Percentiles rank a stretch among this genome's conserved stretches.
Conservation (phyloP, 2,797 vertebrate genomes). For the Meriones psammophilus region DNA sequence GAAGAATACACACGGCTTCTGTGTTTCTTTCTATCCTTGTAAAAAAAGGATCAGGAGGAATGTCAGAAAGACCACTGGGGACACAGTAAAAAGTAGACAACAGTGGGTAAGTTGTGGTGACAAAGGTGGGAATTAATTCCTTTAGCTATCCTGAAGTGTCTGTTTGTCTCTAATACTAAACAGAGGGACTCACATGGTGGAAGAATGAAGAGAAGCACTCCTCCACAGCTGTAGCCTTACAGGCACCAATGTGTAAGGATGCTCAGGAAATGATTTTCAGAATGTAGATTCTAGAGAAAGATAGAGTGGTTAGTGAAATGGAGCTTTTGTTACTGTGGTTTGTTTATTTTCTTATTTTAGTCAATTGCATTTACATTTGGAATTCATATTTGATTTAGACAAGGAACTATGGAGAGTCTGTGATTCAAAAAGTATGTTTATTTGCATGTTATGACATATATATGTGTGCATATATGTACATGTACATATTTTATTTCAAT, state of each 20-base stretch:
- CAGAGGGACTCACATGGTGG: not conserved
- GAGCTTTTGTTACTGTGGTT: not conserved
- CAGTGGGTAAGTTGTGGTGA: not conserved
- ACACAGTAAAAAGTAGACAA: not conserved
- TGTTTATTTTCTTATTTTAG: conserved; percentile 55
- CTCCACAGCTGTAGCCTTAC: not conserved
- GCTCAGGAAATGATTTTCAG: not conserved
- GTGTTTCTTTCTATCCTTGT: not conserved
- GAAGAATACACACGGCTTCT: not conserved
- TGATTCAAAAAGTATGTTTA: not conserved
- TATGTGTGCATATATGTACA: not conserved
- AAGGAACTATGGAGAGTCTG: too few species aligned
- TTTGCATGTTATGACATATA: not conserved
- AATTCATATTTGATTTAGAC: too few species aligned
- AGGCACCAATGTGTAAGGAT: not conserved
- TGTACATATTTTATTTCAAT: not conserved
- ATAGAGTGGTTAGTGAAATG: not conserved
- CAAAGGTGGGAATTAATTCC: not conserved
- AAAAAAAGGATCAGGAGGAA: conserved; percentile 14
- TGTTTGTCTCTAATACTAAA: not conserved
- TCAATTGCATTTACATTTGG: conserved; percentile 3
- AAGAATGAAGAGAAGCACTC: not conserved
- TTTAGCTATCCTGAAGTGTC: not conserved
- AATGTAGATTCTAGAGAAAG: conserved; percentile 6
- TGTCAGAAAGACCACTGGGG: not conserved